Evolutionary conservation across 2,888 invertebrate species (phyloP), one percentile per base, ranked within the genome.

Genomic region (Drosophila cognata): DNA sequence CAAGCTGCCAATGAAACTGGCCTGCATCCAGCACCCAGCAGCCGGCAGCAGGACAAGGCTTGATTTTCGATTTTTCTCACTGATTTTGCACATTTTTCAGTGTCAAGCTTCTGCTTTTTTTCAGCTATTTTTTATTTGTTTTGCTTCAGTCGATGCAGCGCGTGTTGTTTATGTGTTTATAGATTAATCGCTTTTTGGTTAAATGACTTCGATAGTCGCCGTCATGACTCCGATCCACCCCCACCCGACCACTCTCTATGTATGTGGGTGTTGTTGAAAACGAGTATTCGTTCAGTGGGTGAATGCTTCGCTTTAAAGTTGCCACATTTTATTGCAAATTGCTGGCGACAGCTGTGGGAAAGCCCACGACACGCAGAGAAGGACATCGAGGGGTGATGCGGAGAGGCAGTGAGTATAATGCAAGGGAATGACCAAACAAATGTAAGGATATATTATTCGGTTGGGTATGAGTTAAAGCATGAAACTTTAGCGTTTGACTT

Each of bases 111-210:
- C 67, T 65, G 65, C 35, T 53, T 29, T 48, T 71, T 60, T 65
- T 61, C 41, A 56, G 53, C 60, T 61, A 13, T 43, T 35, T 29
- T 31, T 36, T 36, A 1, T 48, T 57, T 35, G 36, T 33, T 33
- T 31, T 41, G 35, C 28, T 55, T 36, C 66, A 43, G 64, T 63
- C 59, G 55, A 36, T 63, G 73, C 67, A 63, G 87, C 82, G 83
- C 79, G 79, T 89, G 91, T 91, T 91, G 91, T 92, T 92, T 91
- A 92, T 91, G 90, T 89, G 91, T 90, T 91, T 89, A 91, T 91
- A 91, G 92, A 91, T 91, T 91, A 91, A 91, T 91, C 92, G 91
- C 81, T 90, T 91, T 89, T 91, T 91, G 88, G 88, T 89, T 91
- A 92, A 91, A 92, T 91, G 92, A 91, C 88, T 92, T 90, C 90